These are phyloP conservation scores for Taurulus bubalis DNA, from an alignment of 2,113 vertebrate genomes.

Conservation along the genomic window DNA sequence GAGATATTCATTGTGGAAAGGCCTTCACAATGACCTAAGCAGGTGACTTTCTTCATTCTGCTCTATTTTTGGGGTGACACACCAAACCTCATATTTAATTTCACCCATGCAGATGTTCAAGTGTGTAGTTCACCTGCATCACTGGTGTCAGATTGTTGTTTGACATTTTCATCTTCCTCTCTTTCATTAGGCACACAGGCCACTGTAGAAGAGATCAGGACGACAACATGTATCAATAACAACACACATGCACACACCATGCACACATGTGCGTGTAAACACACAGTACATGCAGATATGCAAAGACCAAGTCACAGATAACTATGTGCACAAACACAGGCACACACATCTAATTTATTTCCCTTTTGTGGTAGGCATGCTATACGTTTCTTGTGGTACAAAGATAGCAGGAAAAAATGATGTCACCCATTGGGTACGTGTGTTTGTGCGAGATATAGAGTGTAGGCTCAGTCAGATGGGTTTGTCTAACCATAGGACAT, in stretches of 20 bases:
- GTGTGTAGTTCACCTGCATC: constrained; percentile 58
- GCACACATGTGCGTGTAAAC: constrained; percentile 15
- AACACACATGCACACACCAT: constrained; percentile 16
- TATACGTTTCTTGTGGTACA: constrained; percentile 39
- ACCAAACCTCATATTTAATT: constrained; percentile 71
- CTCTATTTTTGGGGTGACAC: constrained; percentile 78
- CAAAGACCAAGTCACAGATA: constrained; percentile 26
- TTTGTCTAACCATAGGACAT: constrained; percentile 64
- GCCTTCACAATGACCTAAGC: constrained; percentile 71
- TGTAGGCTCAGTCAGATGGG: constrained; percentile 58
- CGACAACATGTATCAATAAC: constrained; percentile 13
- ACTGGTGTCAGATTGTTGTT: constrained; percentile 61
- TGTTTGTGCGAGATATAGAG: constrained; percentile 30
- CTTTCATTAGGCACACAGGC: constrained; percentile 34
- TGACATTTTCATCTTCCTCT: constrained; percentile 61
- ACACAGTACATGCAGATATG: not conserved
- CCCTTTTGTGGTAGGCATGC: constrained; percentile 37
- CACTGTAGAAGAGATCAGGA: constrained; percentile 27
- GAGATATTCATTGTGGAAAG: constrained; percentile 65
- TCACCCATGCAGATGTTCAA: constrained; percentile 57
- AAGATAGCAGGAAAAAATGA: constrained; percentile 63
- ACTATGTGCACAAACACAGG: constrained; percentile 14
- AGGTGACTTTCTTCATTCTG: constrained; percentile 53
- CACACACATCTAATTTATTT: constrained; percentile 23
- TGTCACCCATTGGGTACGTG: constrained; percentile 50